These are phyloP conservation scores for Sepioteuthis lessoniana DNA, from an alignment of 2,888 invertebrate genomes.

Conservation along the genomic window DNA sequence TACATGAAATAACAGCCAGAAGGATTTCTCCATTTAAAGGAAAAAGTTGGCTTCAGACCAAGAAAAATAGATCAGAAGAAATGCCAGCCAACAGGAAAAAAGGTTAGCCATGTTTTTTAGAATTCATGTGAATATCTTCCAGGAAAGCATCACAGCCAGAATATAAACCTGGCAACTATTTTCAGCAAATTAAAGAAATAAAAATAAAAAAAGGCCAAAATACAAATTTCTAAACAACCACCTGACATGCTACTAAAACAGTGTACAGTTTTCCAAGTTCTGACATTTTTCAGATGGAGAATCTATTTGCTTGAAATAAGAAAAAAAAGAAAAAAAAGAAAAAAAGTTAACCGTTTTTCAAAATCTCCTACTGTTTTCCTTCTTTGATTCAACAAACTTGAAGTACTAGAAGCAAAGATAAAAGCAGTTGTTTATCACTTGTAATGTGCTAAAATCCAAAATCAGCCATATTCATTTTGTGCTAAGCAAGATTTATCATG, in stretches of 20 bases:
- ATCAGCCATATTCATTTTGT: too few relatives aligned
- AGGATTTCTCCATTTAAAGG: slow-evolving; percentile 2
- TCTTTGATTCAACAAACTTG: background rate
- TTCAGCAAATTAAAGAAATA: background rate
- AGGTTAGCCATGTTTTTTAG: background rate
- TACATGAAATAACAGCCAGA: background rate
- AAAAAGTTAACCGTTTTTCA: background rate
- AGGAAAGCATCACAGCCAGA: background rate
- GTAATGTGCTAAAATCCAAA: too few relatives aligned
- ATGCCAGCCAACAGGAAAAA: background rate
- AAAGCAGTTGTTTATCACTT: background rate
- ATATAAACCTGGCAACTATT: background rate
- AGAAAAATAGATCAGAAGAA: background rate
- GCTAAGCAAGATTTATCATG: too few relatives aligned
- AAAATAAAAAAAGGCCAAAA: background rate
- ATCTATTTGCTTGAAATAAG: background rate
- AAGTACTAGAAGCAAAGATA: background rate
- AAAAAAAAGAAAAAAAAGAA: background rate
- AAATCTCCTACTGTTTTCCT: background rate
- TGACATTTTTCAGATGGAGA: background rate
- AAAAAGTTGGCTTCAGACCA: background rate
- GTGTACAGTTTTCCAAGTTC: background rate
- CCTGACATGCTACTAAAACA: background rate
- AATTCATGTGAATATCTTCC: slow-evolving; percentile 6
- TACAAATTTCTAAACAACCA: background rate